phyloP scores from a whole-genome alignment of 2,113 vertebrate species.

The Enhydra lutris region DNA sequence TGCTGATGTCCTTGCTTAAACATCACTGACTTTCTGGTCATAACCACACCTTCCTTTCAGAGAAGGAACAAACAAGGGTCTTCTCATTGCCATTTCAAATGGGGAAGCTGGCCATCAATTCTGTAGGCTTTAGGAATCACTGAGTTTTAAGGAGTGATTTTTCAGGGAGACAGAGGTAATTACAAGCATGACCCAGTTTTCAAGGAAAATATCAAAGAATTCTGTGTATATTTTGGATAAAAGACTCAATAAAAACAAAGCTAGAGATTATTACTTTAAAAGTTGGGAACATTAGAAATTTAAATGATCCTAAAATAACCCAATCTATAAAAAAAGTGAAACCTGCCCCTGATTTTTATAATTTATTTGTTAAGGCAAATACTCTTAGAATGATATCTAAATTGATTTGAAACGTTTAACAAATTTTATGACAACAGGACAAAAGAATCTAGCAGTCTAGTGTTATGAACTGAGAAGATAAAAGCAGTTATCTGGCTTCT shows the following conservation, averaged over 20 bases:
- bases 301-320: background rate
- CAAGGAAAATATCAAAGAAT: conserved; percentile 12
- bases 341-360: background rate
- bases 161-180: background rate
- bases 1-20: background rate
- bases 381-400: background rate
- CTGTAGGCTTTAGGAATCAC: background rate
- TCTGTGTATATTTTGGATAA: background rate
- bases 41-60: background rate
- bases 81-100: background rate
- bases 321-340: background rate
- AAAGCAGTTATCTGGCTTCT: background rate
- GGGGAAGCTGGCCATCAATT: background rate
- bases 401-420: background rate
- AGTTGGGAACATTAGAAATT: conserved; percentile 15
- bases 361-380: conserved; percentile 8
- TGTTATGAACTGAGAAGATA: background rate
- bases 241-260: conserved; percentile 6
- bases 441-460: background rate
- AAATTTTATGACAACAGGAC: background rate
- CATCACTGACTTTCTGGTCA: background rate
- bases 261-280: background rate
- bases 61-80: background rate
- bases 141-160: background rate
- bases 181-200: background rate